Evolutionary conservation across 2,888 invertebrate genomes (phyloP), one percentile per base, ranked within the genome.

Genomic region (Oasisia sp.): DNA sequence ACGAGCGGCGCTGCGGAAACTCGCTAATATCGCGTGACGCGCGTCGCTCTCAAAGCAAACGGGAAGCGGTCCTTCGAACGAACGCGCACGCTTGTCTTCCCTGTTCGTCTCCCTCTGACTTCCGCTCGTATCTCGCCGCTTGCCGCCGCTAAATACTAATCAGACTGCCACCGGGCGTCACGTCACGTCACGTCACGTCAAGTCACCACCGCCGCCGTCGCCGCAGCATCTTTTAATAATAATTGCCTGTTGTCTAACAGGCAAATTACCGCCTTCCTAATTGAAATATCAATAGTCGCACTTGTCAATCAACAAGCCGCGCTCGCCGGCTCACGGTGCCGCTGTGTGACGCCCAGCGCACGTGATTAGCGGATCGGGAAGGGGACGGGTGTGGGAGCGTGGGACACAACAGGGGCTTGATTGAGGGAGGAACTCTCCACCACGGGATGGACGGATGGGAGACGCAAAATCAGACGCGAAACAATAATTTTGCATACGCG

Each of bases 191-290:
- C 56, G n/a, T n/a, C n/a, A n/a, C n/a, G n/a, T n/a, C n/a, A n/a
- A n/a, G n/a, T n/a, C 74, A n/a, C 74, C 74, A n/a, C 74, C 74
- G 27, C 74, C n/a, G 74, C 74, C 74, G 74, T n/a, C 74, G 74
- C 74, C n/a, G 74, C 74, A 74, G 74, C 74, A 74, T 74, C 74
- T 74, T 74, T 74, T 74, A 74, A 74, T 74, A 89, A 91, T 90
- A 91, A 92, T 91, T 92, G 90, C 90, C 91, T 91, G 50, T 92
- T 92, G 92, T 91, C 91, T 92, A 92, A 92, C 91, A 89, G 91
- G 91, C 91, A 74, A 92, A 92, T 92, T 92, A 91, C 92, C 90
- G 91, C 92, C 91, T 91, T 91, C 92, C 91, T 92, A 92, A 92
- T 92, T 90, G 92, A 92, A 92, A 92, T 92, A 92, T 92, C 92